A percentile compares a stretch with the other conserved stretches of the same genome.
Evolutionary conservation across 2,113 vertebrate genomes (phyloP).

Genomic region (Gymnobelideus leadbeateri): DNA sequence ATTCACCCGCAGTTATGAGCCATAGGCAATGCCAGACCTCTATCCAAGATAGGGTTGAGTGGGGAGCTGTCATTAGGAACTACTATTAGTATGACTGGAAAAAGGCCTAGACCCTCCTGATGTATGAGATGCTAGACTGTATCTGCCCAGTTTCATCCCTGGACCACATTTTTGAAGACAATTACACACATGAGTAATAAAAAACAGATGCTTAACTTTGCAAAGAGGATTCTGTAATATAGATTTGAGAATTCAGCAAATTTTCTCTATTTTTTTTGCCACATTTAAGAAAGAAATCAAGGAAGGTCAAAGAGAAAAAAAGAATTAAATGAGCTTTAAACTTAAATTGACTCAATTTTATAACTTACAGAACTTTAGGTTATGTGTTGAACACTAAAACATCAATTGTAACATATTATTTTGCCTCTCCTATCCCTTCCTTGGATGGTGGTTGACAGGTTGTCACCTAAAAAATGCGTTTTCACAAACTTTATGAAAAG

Average conservation of each 20-base stretch:
- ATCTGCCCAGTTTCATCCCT: slow-evolving; percentile 21
- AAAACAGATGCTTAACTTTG: slow-evolving; percentile 72
- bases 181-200: slow-evolving; percentile 63
- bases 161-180: not conserved
- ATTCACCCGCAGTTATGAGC: not conserved
- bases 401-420: slow-evolving; percentile 23
- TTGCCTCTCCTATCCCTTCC: slow-evolving; percentile 4
- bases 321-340: slow-evolving; percentile 38
- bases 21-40: not conserved
- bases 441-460: not conserved
- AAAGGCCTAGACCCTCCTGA: slow-evolving; percentile 49
- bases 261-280: slow-evolving; percentile 56
- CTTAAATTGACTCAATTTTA: slow-evolving; percentile 59
- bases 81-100: not conserved
- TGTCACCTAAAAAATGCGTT: not conserved
- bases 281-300: slow-evolving; percentile 52
- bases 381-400: slow-evolving; percentile 56
- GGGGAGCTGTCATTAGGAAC: not conserved
- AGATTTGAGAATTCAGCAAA: not conserved
- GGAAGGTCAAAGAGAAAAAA: slow-evolving; percentile 61
- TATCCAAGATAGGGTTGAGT: not conserved
- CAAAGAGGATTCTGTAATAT: slow-evolving; percentile 3
- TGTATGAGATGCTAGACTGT: slow-evolving; percentile 40
- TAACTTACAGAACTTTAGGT: slow-evolving; percentile 41
- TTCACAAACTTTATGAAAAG: not conserved